These are phyloP conservation scores for Ceratitis capitata DNA, from an alignment of 1,140 invertebrate species.

Conservation along the genomic window DNA sequence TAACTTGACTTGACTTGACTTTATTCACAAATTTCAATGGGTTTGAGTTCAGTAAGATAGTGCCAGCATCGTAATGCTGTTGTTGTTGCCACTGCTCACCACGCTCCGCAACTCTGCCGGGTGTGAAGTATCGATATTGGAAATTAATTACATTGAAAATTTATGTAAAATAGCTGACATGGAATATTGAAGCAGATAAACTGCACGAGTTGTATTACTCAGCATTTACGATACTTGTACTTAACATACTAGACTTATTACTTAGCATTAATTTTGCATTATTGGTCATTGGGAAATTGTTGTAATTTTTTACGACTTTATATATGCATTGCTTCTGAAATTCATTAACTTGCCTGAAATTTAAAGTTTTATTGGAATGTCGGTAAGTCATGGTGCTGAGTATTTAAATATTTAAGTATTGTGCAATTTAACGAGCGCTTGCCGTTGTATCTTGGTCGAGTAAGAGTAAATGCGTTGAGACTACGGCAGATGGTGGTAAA, in stretches of 20 bases:
- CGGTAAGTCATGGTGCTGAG: too few relatives aligned
- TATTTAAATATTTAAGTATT: too few relatives aligned
- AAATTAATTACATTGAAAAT: slow-evolving; percentile 38
- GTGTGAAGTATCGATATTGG: slow-evolving; percentile 19
- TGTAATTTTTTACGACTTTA: not conserved
- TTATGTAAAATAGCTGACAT: slow-evolving; percentile 20
- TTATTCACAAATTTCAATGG: not conserved
- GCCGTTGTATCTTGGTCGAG: too few relatives aligned
- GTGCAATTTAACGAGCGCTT: too few relatives aligned
- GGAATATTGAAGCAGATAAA: not conserved
- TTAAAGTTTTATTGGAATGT: not conserved
- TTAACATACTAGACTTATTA: too few relatives aligned
- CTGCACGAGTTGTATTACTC: not conserved
- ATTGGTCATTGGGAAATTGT: not conserved
- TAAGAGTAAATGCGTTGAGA: too few relatives aligned
- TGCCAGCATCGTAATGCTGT: not conserved
- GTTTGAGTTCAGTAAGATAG: not conserved
- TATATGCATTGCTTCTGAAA: not conserved
- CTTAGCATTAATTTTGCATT: not conserved
- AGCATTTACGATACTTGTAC: too few relatives aligned
- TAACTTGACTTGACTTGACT: not conserved
- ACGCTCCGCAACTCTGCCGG: too few relatives aligned
- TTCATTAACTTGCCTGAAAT: not conserved
- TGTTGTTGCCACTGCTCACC: not conserved
- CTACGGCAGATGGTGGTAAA: too few relatives aligned